A percentile compares a stretch with the other conserved stretches of the same genome.
Evolutionary conservation across 1,140 invertebrate genomes (phyloP).

Genomic region (Pseudomyrmex concolor): DNA sequence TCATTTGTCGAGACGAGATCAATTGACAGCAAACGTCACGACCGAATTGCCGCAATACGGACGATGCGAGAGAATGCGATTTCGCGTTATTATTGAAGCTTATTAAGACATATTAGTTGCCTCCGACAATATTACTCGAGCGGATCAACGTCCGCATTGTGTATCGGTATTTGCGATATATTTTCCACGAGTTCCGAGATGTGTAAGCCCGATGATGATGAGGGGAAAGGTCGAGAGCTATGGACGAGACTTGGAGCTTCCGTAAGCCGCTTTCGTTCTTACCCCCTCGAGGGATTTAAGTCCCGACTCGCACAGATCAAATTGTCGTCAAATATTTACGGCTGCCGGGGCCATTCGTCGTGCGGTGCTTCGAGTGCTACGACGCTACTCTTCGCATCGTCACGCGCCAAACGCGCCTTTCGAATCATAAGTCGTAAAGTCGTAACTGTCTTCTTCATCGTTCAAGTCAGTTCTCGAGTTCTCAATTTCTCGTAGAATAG

Average conservation of each 20-base stretch:
- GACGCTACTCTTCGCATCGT: constrained; percentile 16
- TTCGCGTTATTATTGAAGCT: constrained; percentile 50
- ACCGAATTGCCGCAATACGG: neutral
- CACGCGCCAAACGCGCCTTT: constrained; percentile 18
- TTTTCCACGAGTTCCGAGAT: constrained; percentile 47
- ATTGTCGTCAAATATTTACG: constrained; percentile 66
- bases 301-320: constrained; percentile 57
- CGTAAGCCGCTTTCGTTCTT: constrained; percentile 55
- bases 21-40: constrained; percentile 31
- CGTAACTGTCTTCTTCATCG: neutral
- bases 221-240: constrained; percentile 39
- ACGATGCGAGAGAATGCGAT: constrained; percentile 52
- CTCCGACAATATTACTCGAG: constrained; percentile 37
- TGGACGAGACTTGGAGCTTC: constrained; percentile 34
- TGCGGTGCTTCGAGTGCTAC: constrained; percentile 32
- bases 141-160: constrained; percentile 26
- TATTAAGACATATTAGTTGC: constrained; percentile 32
- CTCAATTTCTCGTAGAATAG: neutral
- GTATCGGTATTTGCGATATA: constrained; percentile 53
- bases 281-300: constrained; percentile 43
- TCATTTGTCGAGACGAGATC: constrained; percentile 10
- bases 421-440: constrained; percentile 51
- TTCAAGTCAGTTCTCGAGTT: constrained; percentile 16
- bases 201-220: constrained; percentile 57
- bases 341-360: constrained; percentile 43